Percentiles rank a stretch among this genome's conserved stretches.
phyloP scores from a whole-genome alignment of 2,888 invertebrate species.

The Calameuta idolon region DNA sequence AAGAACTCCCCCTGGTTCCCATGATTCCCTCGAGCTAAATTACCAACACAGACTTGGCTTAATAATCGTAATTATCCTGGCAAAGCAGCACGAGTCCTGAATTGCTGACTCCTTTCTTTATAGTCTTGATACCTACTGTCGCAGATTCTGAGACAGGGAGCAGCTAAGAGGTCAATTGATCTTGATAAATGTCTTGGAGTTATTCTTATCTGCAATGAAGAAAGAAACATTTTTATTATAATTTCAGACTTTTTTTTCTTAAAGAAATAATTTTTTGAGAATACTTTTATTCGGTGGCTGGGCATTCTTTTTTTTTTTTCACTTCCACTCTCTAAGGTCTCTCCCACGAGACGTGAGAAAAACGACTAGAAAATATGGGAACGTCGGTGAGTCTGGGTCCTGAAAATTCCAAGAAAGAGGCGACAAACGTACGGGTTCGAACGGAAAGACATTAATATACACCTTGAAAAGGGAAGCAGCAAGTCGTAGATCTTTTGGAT shows the following conservation, averaged over 20 bases:
- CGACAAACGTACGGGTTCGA: conserved; percentile 6
- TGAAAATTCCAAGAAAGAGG: conserved; percentile 1
- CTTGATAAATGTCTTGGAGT: not conserved
- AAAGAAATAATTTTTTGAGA: not conserved
- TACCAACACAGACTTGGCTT: conserved; percentile 29
- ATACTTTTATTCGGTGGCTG: not conserved
- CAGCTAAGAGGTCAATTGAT: not conserved
- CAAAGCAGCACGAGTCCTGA: conserved; percentile 10
- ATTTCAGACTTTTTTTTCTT: not conserved
- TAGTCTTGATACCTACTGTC: conserved; percentile 4
- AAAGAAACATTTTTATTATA: not conserved
- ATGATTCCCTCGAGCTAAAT: conserved; percentile 21
- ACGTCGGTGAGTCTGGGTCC: not conserved
- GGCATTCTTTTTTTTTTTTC: not conserved
- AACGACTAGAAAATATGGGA: not conserved
- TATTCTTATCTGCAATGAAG: not conserved
- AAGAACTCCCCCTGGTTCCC: conserved; percentile 25
- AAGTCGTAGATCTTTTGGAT: not conserved
- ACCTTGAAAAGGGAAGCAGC: conserved; percentile 1
- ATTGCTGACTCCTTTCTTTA: conserved; percentile 10
- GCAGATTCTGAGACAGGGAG: not conserved
- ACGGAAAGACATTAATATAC: conserved; percentile 8
- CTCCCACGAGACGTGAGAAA: not conserved
- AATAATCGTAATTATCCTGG: conserved; percentile 34
- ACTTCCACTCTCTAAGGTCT: not conserved